A percentile compares a stretch with the other conserved stretches of the same genome.
Evolutionary conservation across 1,140 invertebrate species (phyloP).

Genomic region (Drosophila ohnishii): DNA sequence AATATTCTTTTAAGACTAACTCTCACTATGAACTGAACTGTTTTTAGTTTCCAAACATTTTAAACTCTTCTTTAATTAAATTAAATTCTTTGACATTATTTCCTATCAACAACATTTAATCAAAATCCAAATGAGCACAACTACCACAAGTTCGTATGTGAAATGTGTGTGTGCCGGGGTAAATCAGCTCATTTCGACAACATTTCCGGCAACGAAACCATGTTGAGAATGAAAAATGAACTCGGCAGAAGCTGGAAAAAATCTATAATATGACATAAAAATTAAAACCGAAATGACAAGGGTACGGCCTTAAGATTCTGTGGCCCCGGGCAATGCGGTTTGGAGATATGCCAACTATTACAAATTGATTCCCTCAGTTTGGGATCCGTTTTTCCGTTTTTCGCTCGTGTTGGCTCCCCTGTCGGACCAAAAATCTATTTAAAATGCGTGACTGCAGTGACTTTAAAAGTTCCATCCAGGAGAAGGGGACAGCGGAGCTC

Average conservation of each 20-base stretch:
- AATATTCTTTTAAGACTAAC: too few relatives aligned
- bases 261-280: slow-evolving; percentile 80
- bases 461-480: slow-evolving; percentile 37
- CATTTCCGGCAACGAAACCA: slow-evolving; percentile 76
- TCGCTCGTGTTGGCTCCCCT: slow-evolving; percentile 8
- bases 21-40: too few relatives aligned
- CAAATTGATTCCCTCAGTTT: slow-evolving; percentile 71
- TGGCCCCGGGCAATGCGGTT: slow-evolving; percentile 62
- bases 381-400: slow-evolving; percentile 33
- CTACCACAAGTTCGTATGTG: slow-evolving; percentile 38
- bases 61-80: too few relatives aligned
- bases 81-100: neutral
- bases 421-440: slow-evolving; percentile 33
- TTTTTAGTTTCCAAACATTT: too few relatives aligned
- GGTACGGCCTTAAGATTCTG: slow-evolving; percentile 55
- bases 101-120: slow-evolving; percentile 71
- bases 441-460: slow-evolving; percentile 58
- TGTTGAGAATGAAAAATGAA: slow-evolving; percentile 80
- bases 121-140: slow-evolving; percentile 49
- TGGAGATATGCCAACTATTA: slow-evolving; percentile 80
- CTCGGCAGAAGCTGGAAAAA: slow-evolving; percentile 36
- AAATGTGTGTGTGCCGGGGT: slow-evolving; percentile 29
- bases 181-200: slow-evolving; percentile 77
- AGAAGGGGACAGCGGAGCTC: neutral
- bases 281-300: slow-evolving; percentile 78